These are phyloP conservation scores for Pitangus sulphuratus DNA, from an alignment of 2,797 vertebrate genomes.

Conservation along the genomic window DNA sequence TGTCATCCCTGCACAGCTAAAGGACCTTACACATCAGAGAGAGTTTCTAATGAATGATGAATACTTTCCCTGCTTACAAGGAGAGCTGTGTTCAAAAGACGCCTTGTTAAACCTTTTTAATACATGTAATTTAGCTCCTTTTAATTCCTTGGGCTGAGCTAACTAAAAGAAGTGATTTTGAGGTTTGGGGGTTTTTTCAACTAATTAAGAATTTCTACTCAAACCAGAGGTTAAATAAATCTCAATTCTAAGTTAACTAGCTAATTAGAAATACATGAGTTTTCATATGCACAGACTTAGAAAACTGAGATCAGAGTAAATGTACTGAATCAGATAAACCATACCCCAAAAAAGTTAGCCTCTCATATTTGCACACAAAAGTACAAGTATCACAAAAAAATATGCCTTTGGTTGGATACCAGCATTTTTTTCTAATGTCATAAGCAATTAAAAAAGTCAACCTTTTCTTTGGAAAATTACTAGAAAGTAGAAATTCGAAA, in stretches of 20 bases:
- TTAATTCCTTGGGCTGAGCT: neutral
- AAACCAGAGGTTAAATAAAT: neutral
- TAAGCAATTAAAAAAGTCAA: neutral
- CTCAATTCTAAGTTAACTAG: neutral
- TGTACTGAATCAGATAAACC: neutral
- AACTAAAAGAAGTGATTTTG: neutral
- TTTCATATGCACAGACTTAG: neutral
- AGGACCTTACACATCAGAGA: neutral
- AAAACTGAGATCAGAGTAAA: neutral
- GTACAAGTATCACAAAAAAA: neutral
- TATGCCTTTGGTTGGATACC: neutral
- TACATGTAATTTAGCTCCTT: neutral
- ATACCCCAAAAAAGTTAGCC: neutral
- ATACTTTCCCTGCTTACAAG: neutral
- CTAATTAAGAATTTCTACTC: neutral
- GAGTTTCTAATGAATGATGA: neutral
- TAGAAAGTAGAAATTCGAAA: neutral
- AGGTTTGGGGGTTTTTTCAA: accelerated
- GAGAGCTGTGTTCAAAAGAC: neutral
- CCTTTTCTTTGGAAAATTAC: neutral
- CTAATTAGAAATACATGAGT: neutral
- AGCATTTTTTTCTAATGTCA: neutral
- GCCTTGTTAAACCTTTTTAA: neutral
- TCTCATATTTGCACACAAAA: neutral
- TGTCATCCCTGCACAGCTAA: neutral